Conservation (phyloP, 2,888 invertebrate genomes). For the Aproaerema taeniolella region DNA sequence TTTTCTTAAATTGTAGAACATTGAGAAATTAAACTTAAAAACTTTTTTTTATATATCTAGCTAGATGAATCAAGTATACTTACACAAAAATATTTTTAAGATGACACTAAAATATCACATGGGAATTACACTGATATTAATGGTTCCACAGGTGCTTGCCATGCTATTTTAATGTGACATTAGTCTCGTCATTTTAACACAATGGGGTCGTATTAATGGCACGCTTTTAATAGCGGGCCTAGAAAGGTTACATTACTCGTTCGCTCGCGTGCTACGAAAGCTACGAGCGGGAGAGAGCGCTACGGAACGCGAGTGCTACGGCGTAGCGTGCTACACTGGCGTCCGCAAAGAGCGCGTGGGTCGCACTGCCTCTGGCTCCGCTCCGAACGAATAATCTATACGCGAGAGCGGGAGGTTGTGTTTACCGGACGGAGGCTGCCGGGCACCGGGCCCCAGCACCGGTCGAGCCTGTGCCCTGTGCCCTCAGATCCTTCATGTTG, state of each 20-base stretch:
- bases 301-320: constrained; percentile 9
- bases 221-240: constrained; percentile 47
- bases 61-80: constrained; percentile 31
- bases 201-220: constrained; percentile 47
- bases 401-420: constrained; percentile 66
- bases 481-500: constrained; percentile 52
- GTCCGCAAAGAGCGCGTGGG: constrained; percentile 59
- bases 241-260: constrained; percentile 35
- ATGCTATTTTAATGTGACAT: constrained; percentile 52
- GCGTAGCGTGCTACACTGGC: constrained; percentile 29
- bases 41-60: no score
- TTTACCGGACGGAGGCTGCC: constrained; percentile 68
- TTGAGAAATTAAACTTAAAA: no score
- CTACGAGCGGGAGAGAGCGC: constrained; percentile 17
- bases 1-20: no score
- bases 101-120: constrained; percentile 33
- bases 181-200: constrained; percentile 52
- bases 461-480: constrained; percentile 27
- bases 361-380: constrained; percentile 63
- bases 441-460: constrained; percentile 38
- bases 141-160: constrained; percentile 54
- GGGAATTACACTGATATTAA: constrained; percentile 45
- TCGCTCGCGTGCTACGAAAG: constrained; percentile 26
- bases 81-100: constrained; percentile 35
- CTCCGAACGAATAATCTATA: constrained; percentile 71